Percentiles rank a stretch among this genome's conserved stretches.
These are phyloP conservation scores for Dasypogon diadema DNA, from an alignment of 2,888 invertebrate genomes.

Conservation along the genomic window DNA sequence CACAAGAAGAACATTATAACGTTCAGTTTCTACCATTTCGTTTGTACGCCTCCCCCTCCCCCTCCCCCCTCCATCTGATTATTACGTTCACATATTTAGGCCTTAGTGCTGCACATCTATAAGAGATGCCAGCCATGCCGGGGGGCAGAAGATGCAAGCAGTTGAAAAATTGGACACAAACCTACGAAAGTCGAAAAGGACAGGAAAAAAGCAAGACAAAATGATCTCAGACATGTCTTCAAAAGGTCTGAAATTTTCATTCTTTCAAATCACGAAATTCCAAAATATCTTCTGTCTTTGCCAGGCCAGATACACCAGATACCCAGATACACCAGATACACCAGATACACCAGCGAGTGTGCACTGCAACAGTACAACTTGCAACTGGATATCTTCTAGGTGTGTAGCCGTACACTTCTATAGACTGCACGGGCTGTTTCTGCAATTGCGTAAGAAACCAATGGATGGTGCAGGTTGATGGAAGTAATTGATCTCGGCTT, in stretches of 20 bases:
- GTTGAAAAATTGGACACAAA: constrained; percentile 42
- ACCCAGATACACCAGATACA: no score
- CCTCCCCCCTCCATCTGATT: constrained; percentile 1
- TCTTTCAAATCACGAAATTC: constrained; percentile 57
- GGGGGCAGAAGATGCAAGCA: constrained; percentile 34
- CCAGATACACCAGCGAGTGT: no score
- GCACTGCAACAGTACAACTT: constrained; percentile 5
- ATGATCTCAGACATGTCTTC: constrained; percentile 55
- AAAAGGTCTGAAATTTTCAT: constrained; percentile 57
- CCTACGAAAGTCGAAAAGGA: constrained; percentile 36
- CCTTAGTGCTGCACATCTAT: not conserved
- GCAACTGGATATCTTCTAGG: constrained; percentile 24
- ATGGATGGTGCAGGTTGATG: constrained; percentile 47
- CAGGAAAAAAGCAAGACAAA: constrained; percentile 2
- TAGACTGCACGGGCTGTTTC: constrained; percentile 27
- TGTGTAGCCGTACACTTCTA: constrained; percentile 16
- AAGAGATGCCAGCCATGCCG: not conserved
- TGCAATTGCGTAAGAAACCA: constrained; percentile 43
- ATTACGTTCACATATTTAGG: constrained; percentile 15
- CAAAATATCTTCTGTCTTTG: constrained; percentile 50
- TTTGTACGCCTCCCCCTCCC: no score
- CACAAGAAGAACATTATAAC: not conserved
- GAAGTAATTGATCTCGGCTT: constrained; percentile 48
- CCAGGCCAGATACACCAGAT: not conserved
- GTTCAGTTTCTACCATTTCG: constrained; percentile 36